Percentiles rank a stretch among this genome's conserved stretches.
These are phyloP conservation scores for Zoanthus gigantus DNA, from an alignment of 92 coral and sea anemone species.

Conservation along the genomic window DNA sequence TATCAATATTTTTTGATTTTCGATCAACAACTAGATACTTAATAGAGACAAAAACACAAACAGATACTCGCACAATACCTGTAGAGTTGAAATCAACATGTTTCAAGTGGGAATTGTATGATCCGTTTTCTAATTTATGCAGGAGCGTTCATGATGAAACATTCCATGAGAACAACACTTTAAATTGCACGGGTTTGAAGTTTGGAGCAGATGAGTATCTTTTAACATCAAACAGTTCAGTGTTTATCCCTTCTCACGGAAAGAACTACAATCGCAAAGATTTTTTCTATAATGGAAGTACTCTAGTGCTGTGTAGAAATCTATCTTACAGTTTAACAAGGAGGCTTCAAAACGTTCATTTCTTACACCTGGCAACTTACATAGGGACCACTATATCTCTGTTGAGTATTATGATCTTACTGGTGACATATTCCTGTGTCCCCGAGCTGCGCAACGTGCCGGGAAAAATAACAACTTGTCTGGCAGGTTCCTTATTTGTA, in stretches of 20 bases:
- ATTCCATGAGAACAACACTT: neutral
- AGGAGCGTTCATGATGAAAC: neutral
- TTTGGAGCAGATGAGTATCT: slow-evolving; percentile 8
- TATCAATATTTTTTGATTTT: slow-evolving; percentile 29
- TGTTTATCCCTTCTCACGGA: slow-evolving; percentile 21
- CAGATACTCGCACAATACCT: neutral
- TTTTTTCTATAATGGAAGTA: neutral
- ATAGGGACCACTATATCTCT: slow-evolving; percentile 1
- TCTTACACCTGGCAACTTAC: slow-evolving; percentile 31
- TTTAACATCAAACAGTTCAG: neutral
- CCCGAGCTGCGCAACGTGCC: slow-evolving; percentile 33
- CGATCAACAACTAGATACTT: slow-evolving; percentile 32
- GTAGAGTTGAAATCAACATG: slow-evolving; percentile 12
- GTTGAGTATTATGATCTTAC: neutral
- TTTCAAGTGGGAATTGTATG: slow-evolving; percentile 4
- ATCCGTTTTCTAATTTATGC: slow-evolving; percentile 20
- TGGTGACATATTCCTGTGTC: slow-evolving; percentile 4
- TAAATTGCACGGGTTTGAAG: neutral
- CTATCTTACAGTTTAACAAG: neutral
- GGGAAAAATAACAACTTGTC: slow-evolving; percentile 20
- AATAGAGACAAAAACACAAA: slow-evolving; percentile 11
- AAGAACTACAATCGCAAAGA: neutral
- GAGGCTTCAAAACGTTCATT: neutral
- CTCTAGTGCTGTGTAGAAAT: slow-evolving; percentile 13
- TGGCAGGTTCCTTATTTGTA: slow-evolving; percentile 12